Evolutionary conservation across 2,113 vertebrate species (phyloP), one percentile per base, ranked within the genome.

Genomic region (Ciconia boyciana): DNA sequence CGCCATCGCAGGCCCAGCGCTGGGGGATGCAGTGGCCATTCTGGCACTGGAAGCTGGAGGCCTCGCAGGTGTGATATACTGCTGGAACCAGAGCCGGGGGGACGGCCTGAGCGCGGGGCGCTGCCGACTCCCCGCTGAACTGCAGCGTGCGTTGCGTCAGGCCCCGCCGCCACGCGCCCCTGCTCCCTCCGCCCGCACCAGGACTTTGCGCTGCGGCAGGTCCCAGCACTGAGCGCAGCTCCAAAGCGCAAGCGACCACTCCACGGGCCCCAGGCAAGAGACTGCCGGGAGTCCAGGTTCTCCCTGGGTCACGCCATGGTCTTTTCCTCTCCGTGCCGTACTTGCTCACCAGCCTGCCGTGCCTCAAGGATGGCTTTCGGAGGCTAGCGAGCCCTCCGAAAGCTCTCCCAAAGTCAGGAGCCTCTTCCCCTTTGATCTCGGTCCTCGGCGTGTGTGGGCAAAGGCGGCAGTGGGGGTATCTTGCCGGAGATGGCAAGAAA

Each of bases 21-120:
- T 99, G 99, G 0, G 99, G 99, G 93, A 99, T 99, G 84, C 99
- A 99, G 98, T 99, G 99, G 25, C 99, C 99, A 0, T 99, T 99
- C 82, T 96, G 99, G 92, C 99, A 99, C 98, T 99, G 99, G 98
- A 99, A 99, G 94, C 99, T 99, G 95, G 98, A 99, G 81, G 99
- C 98, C 96, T 99, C 99, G 3, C 99, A 99, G 9, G 99, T 99
- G 95, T 99, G 99, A 54, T 98, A 99, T 65, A 99, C 98, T 93
- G 99, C 99, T 99, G 85, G 16, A 96, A 93, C 46, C 82, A 93
- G 94, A 62, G 41, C 82, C 64, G 29, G 55, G 24, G 57, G 17
- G 25, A 31, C 43, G 3, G 2, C 34, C 79, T 96, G 82, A 93
- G 94, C 0, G 0, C 0, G 16, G 57, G 43, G 6, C 2, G 34